phyloP scores from a whole-genome alignment of 1,140 invertebrate genomes.

The Dermatophagoides farinae region DNA sequence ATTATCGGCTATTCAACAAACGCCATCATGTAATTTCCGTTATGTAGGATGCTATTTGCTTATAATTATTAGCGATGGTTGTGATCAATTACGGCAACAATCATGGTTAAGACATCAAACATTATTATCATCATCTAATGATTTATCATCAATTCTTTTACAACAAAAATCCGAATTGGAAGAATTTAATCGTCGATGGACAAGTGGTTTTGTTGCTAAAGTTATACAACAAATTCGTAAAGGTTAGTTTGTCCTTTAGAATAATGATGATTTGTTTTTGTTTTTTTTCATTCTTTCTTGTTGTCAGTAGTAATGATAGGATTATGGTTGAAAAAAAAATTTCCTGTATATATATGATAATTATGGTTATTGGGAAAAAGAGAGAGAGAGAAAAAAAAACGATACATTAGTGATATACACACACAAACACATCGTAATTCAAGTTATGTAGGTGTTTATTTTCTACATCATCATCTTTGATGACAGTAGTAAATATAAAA shows the following conservation, averaged over 20 bases:
- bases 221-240: slow-evolving; percentile 3
- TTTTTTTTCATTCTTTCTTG: too few species aligned
- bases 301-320: too few species aligned
- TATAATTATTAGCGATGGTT: slow-evolving; percentile 3
- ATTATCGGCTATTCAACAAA: neutral
- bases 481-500: too few species aligned
- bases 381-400: too few species aligned
- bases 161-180: neutral
- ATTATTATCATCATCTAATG: too few species aligned
- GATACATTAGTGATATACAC: too few species aligned
- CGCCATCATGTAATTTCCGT: neutral
- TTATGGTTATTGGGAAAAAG: too few species aligned
- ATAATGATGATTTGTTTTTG: neutral
- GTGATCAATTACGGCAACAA: neutral
- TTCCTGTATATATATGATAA: too few species aligned
- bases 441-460: too few species aligned
- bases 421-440: too few species aligned
- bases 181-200: neutral
- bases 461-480: too few species aligned
- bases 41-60: slow-evolving; percentile 1
- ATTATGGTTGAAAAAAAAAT: too few species aligned
- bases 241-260: neutral
- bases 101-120: neutral
- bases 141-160: neutral
- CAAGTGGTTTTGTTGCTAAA: neutral